Conservation (phyloP, 2,113 vertebrate genomes). For the Ochotona princeps region DNA sequence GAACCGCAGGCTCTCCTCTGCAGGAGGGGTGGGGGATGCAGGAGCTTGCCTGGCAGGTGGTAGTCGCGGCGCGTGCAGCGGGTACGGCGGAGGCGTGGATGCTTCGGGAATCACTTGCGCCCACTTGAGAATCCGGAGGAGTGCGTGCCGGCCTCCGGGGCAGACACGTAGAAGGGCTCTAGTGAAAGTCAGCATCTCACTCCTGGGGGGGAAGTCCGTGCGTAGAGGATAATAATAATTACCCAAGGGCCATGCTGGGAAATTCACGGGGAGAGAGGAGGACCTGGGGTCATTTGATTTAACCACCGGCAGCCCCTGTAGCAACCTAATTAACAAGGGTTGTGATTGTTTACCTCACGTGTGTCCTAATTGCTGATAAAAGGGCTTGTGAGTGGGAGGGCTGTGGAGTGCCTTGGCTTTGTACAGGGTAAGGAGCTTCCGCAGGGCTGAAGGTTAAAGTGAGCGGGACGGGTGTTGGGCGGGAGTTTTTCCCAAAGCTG, state of each 20-base stretch:
- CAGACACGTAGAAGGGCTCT: background rate
- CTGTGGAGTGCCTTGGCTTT: background rate
- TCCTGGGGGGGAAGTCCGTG: background rate
- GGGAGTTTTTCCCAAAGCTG: background rate
- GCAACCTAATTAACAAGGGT: background rate
- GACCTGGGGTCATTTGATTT: background rate
- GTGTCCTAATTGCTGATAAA: background rate
- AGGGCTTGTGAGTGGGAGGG: background rate
- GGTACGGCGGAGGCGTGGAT: no score
- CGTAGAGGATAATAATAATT: background rate
- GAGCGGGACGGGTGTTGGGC: background rate
- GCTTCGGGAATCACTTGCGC: no score
- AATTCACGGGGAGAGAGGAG: background rate
- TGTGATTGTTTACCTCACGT: background rate
- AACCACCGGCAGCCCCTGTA: background rate
- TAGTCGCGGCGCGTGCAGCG: no score
- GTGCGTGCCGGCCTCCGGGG: background rate
- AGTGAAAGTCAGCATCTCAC: background rate
- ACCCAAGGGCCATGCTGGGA: background rate
- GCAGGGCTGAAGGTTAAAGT: background rate
- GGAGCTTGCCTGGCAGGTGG: constrained; percentile 6
- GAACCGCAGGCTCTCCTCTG: background rate
- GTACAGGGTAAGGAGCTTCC: background rate
- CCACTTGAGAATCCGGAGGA: background rate
- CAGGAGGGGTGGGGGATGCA: background rate